Conservation (phyloP, 1,140 invertebrate genomes). For the Ips nitidus region DNA sequence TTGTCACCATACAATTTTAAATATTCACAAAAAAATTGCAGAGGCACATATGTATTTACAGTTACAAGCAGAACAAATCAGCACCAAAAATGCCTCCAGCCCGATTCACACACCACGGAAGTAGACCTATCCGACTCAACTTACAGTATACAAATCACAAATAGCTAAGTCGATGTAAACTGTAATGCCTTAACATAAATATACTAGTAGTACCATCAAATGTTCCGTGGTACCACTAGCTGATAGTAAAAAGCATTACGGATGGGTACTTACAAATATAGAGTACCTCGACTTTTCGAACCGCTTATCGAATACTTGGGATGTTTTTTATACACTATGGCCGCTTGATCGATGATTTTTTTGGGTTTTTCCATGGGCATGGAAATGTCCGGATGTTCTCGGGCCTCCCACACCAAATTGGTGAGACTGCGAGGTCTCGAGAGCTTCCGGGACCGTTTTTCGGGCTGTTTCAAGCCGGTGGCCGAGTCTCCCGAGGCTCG, state of each 20-base stretch:
- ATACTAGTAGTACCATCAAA: neutral
- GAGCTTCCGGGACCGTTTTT: conserved; percentile 75
- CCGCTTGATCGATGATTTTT: conserved; percentile 45
- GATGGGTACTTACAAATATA: conserved; percentile 46
- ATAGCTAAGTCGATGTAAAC: conserved; percentile 38
- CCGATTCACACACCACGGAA: neutral
- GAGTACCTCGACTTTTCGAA: conserved; percentile 43
- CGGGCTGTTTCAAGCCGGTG: conserved; percentile 74
- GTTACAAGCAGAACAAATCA: too few species aligned
- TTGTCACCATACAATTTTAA: too few species aligned
- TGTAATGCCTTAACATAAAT: too few species aligned
- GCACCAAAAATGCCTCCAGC: too few species aligned
- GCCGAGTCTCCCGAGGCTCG: conserved; percentile 78
- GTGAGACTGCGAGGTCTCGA: conserved; percentile 80
- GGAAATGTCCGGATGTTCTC: conserved; percentile 51
- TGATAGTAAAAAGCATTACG: neutral
- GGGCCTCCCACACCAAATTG: conserved; percentile 76
- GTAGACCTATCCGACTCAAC: conserved; percentile 19
- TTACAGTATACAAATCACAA: conserved; percentile 40
- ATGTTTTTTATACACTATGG: conserved; percentile 50
- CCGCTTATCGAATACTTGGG: conserved; percentile 48
- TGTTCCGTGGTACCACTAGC: neutral
- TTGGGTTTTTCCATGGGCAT: conserved; percentile 49
- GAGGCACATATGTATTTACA: too few species aligned
- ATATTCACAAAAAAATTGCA: too few species aligned